Evolutionary conservation across 2,888 invertebrate genomes (phyloP), one percentile per base, ranked within the genome.

Genomic region (Brenthis daphne): DNA sequence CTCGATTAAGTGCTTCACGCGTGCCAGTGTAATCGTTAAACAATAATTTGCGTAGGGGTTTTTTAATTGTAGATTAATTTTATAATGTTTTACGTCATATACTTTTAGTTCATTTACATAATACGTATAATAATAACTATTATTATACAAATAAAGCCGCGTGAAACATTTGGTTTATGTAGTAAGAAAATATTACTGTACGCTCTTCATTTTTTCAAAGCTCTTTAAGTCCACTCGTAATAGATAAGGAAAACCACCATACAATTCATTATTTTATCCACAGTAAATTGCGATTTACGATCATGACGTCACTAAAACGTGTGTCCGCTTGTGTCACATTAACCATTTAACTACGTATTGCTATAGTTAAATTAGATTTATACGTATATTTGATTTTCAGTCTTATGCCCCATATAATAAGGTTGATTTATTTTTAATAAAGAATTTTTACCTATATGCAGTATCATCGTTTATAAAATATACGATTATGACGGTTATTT

Each of bases 161-260:
- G 12, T 54, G 6, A 3, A 29, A 5, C 11, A 3, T 14, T 56
- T n/a, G 4, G 1, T n/a, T 13, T 24, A 37, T 50, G 33, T 2
- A 20, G 8, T 29, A 70, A 66, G 68, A 65, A 5, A 11, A 65
- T 51, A 13, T 33, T 51, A 57, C 14, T 51, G 14, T 37, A 37
- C 33, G 24, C 11, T 33, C 33, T 37, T 66, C 69, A 61, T 57
- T 67, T 61, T 58, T 57, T 37, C 20, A 33, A 47, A 57, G 43
- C 24, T 54, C 29, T 29, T 29, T 29, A 54, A 53, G 57, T 50
- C 53, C 2, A n/a, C 12, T 16, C 11, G 3, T 63, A 14, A 37
- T 67, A 58, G 58, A 66, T 47, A 70, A 82, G 85, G 80, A 82
- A 83, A 84, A 82, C 82, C 80, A 68, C 79, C 74, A 73, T 76